phyloP scores from a whole-genome alignment of 2,888 invertebrate genomes.

The Auanema sp. region DNA sequence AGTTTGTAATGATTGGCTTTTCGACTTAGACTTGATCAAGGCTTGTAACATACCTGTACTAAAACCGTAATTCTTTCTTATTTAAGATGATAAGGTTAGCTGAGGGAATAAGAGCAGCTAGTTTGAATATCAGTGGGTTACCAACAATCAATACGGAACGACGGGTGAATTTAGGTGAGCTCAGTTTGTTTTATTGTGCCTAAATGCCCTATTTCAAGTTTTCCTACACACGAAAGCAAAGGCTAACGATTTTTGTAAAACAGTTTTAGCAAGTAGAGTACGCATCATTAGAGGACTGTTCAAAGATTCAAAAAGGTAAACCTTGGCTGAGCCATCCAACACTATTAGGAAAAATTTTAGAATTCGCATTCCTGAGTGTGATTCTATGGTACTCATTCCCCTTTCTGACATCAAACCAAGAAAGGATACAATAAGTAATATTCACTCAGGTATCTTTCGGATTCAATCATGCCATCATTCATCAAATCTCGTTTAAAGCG shows the following conservation, averaged over 20 bases:
- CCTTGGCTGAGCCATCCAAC: background rate
- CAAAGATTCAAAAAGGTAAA: slow-evolving; percentile 22
- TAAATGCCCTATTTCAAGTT: slow-evolving; percentile 31
- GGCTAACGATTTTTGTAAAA: slow-evolving; percentile 33
- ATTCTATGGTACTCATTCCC: slow-evolving; percentile 19
- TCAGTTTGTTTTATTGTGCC: slow-evolving; percentile 8
- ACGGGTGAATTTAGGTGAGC: slow-evolving; percentile 39
- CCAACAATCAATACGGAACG: slow-evolving; percentile 26
- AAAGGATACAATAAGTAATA: slow-evolving; percentile 12
- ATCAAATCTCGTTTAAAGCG: background rate
- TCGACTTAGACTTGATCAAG: slow-evolving; percentile 72
- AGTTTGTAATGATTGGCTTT: slow-evolving; percentile 85
- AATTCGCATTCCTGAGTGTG: slow-evolving; percentile 23
- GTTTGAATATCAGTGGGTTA: background rate
- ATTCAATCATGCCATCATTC: background rate
- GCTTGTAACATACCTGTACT: slow-evolving; percentile 65
- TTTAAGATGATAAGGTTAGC: background rate
- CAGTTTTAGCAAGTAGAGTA: slow-evolving; percentile 27
- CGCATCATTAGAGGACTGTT: slow-evolving; percentile 23
- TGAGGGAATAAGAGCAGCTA: background rate
- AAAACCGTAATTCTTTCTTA: too few species aligned
- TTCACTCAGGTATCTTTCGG: slow-evolving; percentile 5
- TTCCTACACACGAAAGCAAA: slow-evolving; percentile 49
- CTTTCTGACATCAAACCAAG: slow-evolving; percentile 29
- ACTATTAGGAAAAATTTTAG: slow-evolving; percentile 10